Evolutionary conservation across 2,797 vertebrate species (phyloP).

Genomic region (Tenualosa ilisha): DNA sequence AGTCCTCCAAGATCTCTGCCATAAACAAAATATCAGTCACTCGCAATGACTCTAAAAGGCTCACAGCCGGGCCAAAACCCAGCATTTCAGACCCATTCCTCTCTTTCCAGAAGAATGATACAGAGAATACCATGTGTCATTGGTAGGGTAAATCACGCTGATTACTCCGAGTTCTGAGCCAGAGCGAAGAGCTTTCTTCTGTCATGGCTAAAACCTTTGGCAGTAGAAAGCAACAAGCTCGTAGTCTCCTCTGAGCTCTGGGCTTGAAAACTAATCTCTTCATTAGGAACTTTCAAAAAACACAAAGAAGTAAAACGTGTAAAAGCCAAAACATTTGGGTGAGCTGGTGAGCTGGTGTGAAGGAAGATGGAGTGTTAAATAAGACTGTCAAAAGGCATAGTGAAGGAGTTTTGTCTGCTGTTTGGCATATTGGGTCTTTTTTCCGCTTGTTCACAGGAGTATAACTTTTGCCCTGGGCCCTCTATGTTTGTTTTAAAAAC

Average conservation of each 20-base stretch:
- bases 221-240: background rate
- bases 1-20: slow-evolving; percentile 46
- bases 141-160: slow-evolving; percentile 26
- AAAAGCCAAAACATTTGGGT: background rate
- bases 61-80: slow-evolving; percentile 32
- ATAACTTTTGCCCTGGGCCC: background rate
- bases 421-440: too few relatives aligned
- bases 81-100: background rate
- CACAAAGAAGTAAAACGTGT: background rate
- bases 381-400: background rate
- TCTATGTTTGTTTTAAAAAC: background rate
- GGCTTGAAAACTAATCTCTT: background rate
- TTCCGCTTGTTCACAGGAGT: background rate
- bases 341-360: background rate
- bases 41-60: slow-evolving; percentile 48
- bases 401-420: background rate
- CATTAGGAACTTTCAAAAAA: background rate
- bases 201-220: background rate
- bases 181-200: background rate
- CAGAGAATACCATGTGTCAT: slow-evolving; percentile 31
- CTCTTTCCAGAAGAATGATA: slow-evolving; percentile 27
- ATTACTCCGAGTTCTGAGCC: background rate
- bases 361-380: too few relatives aligned
- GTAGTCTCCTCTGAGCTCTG: background rate
- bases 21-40: slow-evolving; percentile 59